Conservation (phyloP, 2,113 vertebrate species). For the Centropus bengalensis region DNA sequence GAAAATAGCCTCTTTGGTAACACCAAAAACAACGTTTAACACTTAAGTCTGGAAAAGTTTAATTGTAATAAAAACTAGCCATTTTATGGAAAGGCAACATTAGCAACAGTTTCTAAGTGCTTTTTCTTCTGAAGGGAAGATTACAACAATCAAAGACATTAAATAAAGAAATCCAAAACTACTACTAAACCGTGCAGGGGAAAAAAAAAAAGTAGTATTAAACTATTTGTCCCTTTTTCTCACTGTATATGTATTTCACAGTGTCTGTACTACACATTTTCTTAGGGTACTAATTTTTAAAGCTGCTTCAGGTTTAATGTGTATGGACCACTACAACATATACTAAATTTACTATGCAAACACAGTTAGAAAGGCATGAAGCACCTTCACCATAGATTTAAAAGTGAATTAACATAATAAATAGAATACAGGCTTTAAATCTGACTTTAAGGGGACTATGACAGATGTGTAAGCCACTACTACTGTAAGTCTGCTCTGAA, state of each 20-base stretch:
- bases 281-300: slow-evolving; percentile 22
- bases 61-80: neutral
- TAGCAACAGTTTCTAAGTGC: neutral
- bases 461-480: slow-evolving; percentile 66
- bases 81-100: neutral
- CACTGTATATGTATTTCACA: slow-evolving; percentile 26
- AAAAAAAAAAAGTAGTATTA: slow-evolving; percentile 19
- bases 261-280: neutral
- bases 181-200: neutral
- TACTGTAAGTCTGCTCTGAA: slow-evolving; percentile 41
- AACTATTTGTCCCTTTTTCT: slow-evolving; percentile 22
- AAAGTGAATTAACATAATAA: slow-evolving; percentile 74
- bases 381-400: slow-evolving; percentile 67
- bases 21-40: neutral
- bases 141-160: neutral
- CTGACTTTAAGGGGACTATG: slow-evolving; percentile 63
- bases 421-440: slow-evolving; percentile 62
- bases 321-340: slow-evolving; percentile 17
- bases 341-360: slow-evolving; percentile 72
- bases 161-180: neutral
- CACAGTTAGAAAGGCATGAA: slow-evolving; percentile 70
- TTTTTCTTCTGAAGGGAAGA: neutral
- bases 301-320: slow-evolving; percentile 24
- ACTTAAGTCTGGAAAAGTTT: neutral
- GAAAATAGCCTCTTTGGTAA: neutral